Percentiles rank a stretch among this genome's conserved stretches.
phyloP scores from a whole-genome alignment of 2,888 invertebrate genomes.

The Apamea epomidion region DNA sequence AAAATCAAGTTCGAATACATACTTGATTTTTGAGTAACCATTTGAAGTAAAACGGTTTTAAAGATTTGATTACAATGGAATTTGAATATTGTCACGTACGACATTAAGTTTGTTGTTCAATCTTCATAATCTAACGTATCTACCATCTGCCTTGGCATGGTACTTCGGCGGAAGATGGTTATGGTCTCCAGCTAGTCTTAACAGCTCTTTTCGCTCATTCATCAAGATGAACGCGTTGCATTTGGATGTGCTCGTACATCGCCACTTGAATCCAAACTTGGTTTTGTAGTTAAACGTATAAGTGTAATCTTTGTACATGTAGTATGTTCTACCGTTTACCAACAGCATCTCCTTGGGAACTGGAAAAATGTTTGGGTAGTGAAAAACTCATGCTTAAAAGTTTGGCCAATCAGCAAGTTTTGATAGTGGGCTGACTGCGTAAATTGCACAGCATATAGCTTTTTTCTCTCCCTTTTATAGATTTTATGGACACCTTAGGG shows the following conservation, averaged over 20 bases:
- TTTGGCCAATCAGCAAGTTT: not conserved
- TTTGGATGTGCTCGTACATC: conserved; percentile 57
- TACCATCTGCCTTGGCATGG: conserved; percentile 43
- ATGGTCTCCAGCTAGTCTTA: conserved; percentile 32
- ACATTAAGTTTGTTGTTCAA: not conserved
- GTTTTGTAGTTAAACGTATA: conserved; percentile 41
- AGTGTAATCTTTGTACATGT: conserved; percentile 52
- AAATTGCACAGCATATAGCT: not conserved
- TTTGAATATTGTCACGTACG: not conserved
- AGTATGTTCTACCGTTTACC: conserved; percentile 47
- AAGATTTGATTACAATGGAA: not conserved
- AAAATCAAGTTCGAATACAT: not conserved
- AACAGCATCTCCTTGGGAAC: conserved; percentile 39
- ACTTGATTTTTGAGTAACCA: too few relatives aligned
- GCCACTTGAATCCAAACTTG: conserved; percentile 46
- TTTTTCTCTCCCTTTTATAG: too few relatives aligned
- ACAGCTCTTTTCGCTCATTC: conserved; percentile 29
- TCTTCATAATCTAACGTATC: conserved; percentile 22
- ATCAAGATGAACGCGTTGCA: conserved; percentile 52
- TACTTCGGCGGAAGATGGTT: conserved; percentile 53
- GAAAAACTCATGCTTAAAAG: not conserved
- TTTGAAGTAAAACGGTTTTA: not conserved
- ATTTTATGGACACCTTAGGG: too few relatives aligned
- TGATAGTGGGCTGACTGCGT: not conserved
- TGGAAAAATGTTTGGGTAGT: conserved; percentile 33